Conservation (phyloP, 1,140 invertebrate genomes). For the Pseudomyrmex gracilis region DNA sequence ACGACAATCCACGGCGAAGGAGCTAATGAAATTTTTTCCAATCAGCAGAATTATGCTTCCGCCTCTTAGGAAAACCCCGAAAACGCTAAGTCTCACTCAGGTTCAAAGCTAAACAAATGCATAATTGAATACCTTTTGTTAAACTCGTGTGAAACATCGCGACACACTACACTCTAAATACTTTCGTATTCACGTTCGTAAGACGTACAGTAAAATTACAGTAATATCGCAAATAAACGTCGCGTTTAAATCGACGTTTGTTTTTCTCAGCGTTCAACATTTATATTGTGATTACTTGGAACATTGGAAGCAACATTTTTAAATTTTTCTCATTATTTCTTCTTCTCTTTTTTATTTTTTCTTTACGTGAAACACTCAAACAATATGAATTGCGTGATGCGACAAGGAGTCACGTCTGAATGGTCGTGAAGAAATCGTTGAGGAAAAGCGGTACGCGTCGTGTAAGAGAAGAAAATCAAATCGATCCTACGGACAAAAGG, state of each 20-base stretch:
- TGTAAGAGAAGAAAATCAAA: neutral
- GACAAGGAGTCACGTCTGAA: conserved; percentile 49
- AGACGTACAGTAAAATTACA: conserved; percentile 52
- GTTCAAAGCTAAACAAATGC: conserved; percentile 52
- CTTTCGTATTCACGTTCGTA: conserved; percentile 54
- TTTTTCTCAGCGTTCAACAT: conserved; percentile 32
- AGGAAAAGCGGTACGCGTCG: neutral
- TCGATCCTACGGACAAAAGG: neutral
- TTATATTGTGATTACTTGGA: conserved; percentile 56
- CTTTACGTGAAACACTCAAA: conserved; percentile 44
- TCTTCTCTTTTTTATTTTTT: conserved; percentile 15
- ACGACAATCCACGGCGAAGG: neutral
- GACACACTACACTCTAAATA: conserved; percentile 49
- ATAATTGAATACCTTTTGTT: conserved; percentile 3
- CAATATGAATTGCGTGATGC: conserved; percentile 51
- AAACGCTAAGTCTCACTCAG: conserved; percentile 48
- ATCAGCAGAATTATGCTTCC: conserved; percentile 27
- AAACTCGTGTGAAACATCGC: conserved; percentile 41
- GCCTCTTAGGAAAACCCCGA: neutral
- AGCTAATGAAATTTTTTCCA: conserved; percentile 13
- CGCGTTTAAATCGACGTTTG: neutral
- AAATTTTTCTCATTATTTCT: neutral
- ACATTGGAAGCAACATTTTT: conserved; percentile 61
- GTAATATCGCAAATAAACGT: conserved; percentile 16
- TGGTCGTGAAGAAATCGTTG: conserved; percentile 33